These are phyloP conservation scores for Scalopus aquaticus DNA, from an alignment of 2,113 vertebrate genomes.

Conservation along the genomic window DNA sequence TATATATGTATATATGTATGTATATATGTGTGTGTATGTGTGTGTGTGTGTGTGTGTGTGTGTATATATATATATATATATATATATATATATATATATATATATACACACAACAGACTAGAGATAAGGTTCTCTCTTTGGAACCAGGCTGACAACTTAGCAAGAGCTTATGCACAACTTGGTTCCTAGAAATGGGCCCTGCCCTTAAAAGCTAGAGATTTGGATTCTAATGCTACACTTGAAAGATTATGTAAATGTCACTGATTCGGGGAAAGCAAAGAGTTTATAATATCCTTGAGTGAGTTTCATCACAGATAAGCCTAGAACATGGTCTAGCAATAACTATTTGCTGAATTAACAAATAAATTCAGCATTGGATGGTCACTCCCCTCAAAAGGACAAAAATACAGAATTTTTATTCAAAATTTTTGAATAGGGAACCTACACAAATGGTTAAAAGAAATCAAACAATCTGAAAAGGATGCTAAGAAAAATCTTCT, in stretches of 20 bases:
- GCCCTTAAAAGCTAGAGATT: neutral
- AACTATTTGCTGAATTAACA: neutral
- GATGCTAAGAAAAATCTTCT: neutral
- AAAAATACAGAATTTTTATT: neutral
- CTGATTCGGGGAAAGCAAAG: neutral
- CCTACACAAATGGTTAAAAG: neutral
- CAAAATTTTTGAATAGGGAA: neutral
- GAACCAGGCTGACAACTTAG: neutral
- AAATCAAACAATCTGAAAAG: neutral
- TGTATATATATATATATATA: no score
- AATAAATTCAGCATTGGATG: neutral
- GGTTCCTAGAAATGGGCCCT: neutral
- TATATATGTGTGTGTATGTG: no score
- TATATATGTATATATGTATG: no score
- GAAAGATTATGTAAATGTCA: neutral
- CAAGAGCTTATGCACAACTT: neutral
- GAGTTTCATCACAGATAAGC: neutral
- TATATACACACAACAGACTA: neutral
- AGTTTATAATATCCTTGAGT: neutral
- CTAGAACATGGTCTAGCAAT: neutral
- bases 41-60: no score
- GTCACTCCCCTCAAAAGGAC: neutral
- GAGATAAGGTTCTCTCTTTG: neutral
- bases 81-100: no score
- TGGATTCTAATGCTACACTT: neutral